phyloP scores from a whole-genome alignment of 2,888 invertebrate genomes.

The Holacanthella duospinosa region DNA sequence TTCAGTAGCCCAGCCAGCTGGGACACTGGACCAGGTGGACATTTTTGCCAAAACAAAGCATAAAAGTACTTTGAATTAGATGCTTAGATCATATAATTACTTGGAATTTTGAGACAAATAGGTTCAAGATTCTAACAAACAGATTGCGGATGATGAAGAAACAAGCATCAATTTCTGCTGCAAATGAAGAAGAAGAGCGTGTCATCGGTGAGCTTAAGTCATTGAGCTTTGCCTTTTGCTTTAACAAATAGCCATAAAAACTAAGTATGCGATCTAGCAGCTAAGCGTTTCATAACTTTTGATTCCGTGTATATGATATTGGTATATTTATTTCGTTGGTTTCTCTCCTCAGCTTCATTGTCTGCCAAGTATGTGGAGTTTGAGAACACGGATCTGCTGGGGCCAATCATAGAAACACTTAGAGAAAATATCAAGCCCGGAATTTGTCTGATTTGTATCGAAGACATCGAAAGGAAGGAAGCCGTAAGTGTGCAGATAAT shows the following conservation, averaged over 20 bases:
- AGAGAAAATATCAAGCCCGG: conserved; percentile 44
- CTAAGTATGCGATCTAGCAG: too few species aligned
- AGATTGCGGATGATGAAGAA: not conserved
- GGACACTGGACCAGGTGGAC: not conserved
- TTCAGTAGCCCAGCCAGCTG: not conserved
- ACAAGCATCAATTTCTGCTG: not conserved
- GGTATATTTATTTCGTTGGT: not conserved
- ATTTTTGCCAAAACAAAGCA: not conserved
- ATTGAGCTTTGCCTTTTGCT: too few species aligned
- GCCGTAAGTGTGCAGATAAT: conserved; percentile 45
- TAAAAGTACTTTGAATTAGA: too few species aligned
- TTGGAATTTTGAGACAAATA: too few species aligned
- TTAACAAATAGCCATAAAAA: too few species aligned
- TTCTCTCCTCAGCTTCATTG: conserved; percentile 21
- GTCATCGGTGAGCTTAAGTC: not conserved
- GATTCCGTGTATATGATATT: not conserved
- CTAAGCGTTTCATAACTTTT: not conserved
- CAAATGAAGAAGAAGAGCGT: not conserved
- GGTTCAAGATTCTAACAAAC: too few species aligned
- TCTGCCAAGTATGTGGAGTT: conserved; percentile 27
- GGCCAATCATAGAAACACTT: conserved; percentile 31
- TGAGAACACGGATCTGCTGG: conserved; percentile 26
- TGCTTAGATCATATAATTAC: too few species aligned
- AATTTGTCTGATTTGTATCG: conserved; percentile 83
- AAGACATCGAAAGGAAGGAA: conserved; percentile 66